Evolutionary conservation across 2,113 vertebrate genomes (phyloP).

Genomic region (Bos javanicus): DNA sequence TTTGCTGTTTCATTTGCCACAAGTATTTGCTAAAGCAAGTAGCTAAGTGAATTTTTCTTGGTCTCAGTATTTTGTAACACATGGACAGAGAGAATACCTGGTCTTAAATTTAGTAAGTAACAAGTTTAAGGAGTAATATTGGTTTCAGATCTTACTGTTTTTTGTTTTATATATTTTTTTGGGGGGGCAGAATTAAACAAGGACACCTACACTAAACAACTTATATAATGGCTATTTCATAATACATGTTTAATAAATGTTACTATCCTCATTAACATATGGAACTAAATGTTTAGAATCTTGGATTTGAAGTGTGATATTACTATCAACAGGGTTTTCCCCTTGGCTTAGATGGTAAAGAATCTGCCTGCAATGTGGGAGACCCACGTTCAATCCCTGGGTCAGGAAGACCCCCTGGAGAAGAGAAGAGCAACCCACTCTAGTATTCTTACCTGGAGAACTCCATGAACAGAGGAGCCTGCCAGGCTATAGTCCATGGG

Average conservation of each 20-base stretch:
- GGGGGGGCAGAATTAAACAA: not conserved
- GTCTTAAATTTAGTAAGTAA: not conserved
- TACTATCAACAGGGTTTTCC: not conserved
- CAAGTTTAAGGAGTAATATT: not conserved
- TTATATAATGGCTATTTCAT: not conserved
- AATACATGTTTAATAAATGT: not conserved
- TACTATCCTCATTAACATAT: not conserved
- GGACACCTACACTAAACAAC: not conserved
- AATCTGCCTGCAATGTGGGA: not conserved
- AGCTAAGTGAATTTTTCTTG: not conserved
- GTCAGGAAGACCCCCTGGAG: not conserved
- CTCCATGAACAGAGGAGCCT: not conserved
- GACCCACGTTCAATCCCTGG: not conserved
- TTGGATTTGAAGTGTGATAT: not conserved
- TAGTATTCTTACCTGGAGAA: not conserved
- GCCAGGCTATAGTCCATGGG: fast-evolving
- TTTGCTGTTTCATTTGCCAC: not conserved
- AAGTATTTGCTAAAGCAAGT: not conserved
- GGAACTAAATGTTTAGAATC: not conserved
- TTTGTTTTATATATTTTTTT: fast-evolving
- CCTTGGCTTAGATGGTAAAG: not conserved
- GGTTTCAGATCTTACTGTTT: not conserved
- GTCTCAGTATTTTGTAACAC: not conserved
- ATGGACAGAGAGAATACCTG: not conserved
- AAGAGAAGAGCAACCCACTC: not conserved